Evolutionary conservation across 2,888 invertebrate species (phyloP).

Genomic region (Seira ritae): DNA sequence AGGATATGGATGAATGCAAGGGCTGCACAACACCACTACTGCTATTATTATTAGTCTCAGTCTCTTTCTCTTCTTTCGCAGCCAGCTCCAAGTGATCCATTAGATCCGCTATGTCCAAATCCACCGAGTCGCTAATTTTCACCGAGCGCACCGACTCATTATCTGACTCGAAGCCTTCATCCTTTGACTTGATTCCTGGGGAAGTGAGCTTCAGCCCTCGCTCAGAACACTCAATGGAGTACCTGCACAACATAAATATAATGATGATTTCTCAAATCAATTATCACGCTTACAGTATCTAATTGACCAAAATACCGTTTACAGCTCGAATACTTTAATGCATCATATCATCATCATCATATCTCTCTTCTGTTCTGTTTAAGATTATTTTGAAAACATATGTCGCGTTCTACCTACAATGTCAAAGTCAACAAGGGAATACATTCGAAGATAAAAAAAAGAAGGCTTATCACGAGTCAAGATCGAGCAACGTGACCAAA

Average conservation of each 20-base stretch:
- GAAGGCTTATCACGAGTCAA: neutral
- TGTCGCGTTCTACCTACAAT: slow-evolving; percentile 21
- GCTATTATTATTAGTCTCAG: slow-evolving; percentile 40
- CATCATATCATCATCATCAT: neutral
- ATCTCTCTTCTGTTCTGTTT: too few species aligned
- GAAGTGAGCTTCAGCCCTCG: slow-evolving; percentile 72
- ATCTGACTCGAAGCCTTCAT: slow-evolving; percentile 73
- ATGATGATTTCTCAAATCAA: slow-evolving; percentile 41
- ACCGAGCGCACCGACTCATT: slow-evolving; percentile 71
- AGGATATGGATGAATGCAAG: slow-evolving; percentile 65
- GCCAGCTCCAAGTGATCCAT: slow-evolving; percentile 71
- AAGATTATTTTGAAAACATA: slow-evolving; percentile 14
- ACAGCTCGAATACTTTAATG: neutral
- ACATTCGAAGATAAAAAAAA: neutral
- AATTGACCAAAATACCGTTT: slow-evolving; percentile 5
- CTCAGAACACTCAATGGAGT: slow-evolving; percentile 73
- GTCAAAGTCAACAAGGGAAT: slow-evolving; percentile 23
- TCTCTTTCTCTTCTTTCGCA: slow-evolving; percentile 68
- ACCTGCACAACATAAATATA: slow-evolving; percentile 62
- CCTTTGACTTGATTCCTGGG: slow-evolving; percentile 69
- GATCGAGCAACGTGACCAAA: slow-evolving; percentile 17
- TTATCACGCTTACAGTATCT: slow-evolving; percentile 39
- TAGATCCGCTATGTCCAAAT: slow-evolving; percentile 67
- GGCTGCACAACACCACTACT: slow-evolving; percentile 35
- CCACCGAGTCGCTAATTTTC: slow-evolving; percentile 67